A percentile compares a stretch with the other conserved stretches of the same genome.
These are phyloP conservation scores for Netelia inedita DNA, from an alignment of 2,888 invertebrate genomes.

Conservation along the genomic window DNA sequence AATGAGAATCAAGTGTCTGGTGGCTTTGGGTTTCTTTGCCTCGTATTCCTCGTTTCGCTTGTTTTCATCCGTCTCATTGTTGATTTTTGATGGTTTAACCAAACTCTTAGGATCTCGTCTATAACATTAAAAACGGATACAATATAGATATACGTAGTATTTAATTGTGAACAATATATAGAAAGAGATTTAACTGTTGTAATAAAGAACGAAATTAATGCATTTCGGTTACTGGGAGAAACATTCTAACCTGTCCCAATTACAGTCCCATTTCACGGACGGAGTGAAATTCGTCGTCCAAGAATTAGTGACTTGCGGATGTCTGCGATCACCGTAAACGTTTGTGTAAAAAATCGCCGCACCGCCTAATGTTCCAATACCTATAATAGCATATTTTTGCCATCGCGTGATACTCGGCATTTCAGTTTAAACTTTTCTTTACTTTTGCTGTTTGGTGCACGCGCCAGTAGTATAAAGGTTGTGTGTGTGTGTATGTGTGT, in stretches of 20 bases:
- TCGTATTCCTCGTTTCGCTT: slow-evolving; percentile 89
- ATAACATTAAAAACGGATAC: slow-evolving; percentile 68
- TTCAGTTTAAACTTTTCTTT: slow-evolving; percentile 54
- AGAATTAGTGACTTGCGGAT: slow-evolving; percentile 87
- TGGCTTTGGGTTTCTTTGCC: slow-evolving; percentile 87
- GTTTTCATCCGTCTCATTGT: slow-evolving; percentile 88
- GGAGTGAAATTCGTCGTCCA: slow-evolving; percentile 90
- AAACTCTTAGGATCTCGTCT: slow-evolving; percentile 92
- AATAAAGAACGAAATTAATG: no score
- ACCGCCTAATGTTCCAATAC: slow-evolving; percentile 89
- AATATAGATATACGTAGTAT: no score
- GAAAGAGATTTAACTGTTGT: no score
- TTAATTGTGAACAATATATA: no score
- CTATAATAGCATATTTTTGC: slow-evolving; percentile 87
- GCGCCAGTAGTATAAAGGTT: no score
- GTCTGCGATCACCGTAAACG: slow-evolving; percentile 84
- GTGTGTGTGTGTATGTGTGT: no score
- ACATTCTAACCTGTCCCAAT: slow-evolving; percentile 94
- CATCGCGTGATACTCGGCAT: slow-evolving; percentile 88
- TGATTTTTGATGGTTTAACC: slow-evolving; percentile 87
- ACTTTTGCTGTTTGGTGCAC: neutral
- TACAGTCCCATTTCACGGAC: slow-evolving; percentile 92
- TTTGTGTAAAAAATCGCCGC: slow-evolving; percentile 88
- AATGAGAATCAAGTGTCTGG: slow-evolving; percentile 95
- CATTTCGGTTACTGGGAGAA: neutral